phyloP scores from a whole-genome alignment of 2,113 vertebrate species.

The Psittacula cyanocephala region DNA sequence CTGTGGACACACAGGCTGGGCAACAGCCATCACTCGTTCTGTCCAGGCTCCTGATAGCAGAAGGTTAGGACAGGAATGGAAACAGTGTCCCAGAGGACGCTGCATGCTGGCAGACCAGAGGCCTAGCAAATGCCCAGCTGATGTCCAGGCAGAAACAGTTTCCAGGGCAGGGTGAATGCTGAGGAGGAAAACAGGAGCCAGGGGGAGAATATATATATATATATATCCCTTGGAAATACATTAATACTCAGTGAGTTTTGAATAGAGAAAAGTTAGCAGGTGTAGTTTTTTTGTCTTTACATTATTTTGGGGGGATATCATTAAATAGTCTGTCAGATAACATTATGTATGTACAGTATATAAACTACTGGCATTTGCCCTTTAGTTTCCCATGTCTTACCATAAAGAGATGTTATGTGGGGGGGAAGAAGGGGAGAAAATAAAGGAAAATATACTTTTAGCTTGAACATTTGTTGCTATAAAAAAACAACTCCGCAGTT shows the following conservation, averaged over 20 bases:
- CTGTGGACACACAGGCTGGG: fast-evolving
- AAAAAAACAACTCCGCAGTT: neutral
- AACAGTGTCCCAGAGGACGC: neutral
- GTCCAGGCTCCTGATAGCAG: neutral
- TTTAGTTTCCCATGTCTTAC: neutral
- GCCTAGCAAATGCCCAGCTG: fast-evolving
- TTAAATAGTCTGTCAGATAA: neutral
- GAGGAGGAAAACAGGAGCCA: neutral
- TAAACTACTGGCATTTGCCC: neutral
- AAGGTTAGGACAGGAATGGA: neutral
- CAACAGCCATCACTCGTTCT: fast-evolving
- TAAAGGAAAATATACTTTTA: neutral
- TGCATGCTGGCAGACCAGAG: neutral
- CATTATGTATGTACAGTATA: too few relatives aligned
- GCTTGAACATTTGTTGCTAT: neutral
- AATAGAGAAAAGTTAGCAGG: neutral
- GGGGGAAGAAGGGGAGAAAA: neutral
- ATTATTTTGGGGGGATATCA: neutral
- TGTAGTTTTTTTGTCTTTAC: neutral
- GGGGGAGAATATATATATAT: neutral
- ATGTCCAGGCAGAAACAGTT: neutral
- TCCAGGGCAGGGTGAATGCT: neutral
- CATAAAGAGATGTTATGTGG: neutral
- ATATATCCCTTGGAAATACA: neutral
- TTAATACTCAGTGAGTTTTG: neutral